phyloP scores from a whole-genome alignment of 2,797 vertebrate species.

The Pipistrellus nathusii region DNA sequence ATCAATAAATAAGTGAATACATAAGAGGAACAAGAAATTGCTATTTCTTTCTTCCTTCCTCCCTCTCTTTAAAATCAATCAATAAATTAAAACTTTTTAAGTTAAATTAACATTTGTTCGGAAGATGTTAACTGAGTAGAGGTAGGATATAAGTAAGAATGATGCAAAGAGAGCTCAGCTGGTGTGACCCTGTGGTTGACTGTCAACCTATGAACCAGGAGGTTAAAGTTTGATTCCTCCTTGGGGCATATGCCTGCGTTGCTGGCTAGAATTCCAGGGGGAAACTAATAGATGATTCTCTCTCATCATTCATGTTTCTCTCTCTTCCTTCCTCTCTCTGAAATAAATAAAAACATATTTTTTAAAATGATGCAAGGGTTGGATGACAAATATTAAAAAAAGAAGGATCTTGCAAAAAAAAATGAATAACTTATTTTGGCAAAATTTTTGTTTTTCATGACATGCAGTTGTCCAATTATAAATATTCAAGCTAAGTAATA shows the following conservation, averaged over 20 bases:
- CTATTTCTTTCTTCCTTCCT: neutral
- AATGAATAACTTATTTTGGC: neutral
- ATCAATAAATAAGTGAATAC: neutral
- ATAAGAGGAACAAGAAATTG: neutral
- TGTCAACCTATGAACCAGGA: no score
- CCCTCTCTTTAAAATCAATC: neutral
- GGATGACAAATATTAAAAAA: neutral
- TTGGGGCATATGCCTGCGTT: no score
- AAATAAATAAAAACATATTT: no score
- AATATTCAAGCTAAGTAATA: neutral
- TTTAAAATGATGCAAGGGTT: neutral
- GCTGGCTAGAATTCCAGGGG: no score
- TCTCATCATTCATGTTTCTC: no score
- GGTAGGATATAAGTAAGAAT: neutral
- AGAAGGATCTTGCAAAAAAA: neutral
- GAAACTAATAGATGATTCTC: no score
- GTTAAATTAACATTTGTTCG: neutral
- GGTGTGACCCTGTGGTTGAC: no score
- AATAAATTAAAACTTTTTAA: neutral
- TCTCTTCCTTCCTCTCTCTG: no score
- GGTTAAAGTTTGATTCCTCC: no score
- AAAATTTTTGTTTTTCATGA: neutral
- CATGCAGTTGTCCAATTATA: constrained; percentile 4
- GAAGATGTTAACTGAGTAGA: neutral
- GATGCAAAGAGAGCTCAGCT: neutral